Conservation (phyloP, 2,113 vertebrate genomes). For the Erythrocercus mccallii region DNA sequence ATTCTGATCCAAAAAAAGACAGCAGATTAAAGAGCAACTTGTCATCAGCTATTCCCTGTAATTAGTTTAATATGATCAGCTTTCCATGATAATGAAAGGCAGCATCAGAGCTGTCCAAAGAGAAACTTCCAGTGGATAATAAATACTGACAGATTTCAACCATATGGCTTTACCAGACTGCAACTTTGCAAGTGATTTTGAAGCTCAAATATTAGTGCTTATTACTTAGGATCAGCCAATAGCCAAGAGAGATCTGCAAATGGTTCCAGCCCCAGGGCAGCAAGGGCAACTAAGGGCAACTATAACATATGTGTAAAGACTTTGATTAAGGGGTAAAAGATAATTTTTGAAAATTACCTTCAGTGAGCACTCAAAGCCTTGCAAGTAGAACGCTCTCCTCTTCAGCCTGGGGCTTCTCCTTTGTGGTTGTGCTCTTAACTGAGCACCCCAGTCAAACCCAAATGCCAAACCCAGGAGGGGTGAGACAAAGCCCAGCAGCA, state of each 20-base stretch:
- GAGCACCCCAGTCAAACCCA: rapidly evolving
- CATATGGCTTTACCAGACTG: slow-evolving; percentile 54
- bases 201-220: slow-evolving; percentile 44
- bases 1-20: background rate
- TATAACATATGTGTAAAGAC: slow-evolving; percentile 37
- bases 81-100: slow-evolving; percentile 50
- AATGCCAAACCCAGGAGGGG: background rate
- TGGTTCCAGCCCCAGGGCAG: background rate
- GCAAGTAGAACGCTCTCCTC: background rate
- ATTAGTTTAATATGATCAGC: slow-evolving; percentile 67
- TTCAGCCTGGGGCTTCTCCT: background rate
- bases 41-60: slow-evolving; percentile 55
- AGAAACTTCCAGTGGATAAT: slow-evolving; percentile 56
- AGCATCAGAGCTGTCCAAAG: slow-evolving; percentile 27
- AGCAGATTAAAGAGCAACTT: slow-evolving; percentile 53
- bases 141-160: slow-evolving; percentile 59
- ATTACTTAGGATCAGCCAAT: slow-evolving; percentile 39
- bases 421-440: background rate
- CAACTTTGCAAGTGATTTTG: slow-evolving; percentile 32
- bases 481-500: rapidly evolving
- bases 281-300: background rate
- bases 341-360: slow-evolving; percentile 6
- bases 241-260: background rate
- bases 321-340: slow-evolving; percentile 53
- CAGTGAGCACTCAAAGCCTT: background rate